These are phyloP conservation scores for Ochropleura leucogaster DNA, from an alignment of 2,888 invertebrate genomes.

Conservation along the genomic window DNA sequence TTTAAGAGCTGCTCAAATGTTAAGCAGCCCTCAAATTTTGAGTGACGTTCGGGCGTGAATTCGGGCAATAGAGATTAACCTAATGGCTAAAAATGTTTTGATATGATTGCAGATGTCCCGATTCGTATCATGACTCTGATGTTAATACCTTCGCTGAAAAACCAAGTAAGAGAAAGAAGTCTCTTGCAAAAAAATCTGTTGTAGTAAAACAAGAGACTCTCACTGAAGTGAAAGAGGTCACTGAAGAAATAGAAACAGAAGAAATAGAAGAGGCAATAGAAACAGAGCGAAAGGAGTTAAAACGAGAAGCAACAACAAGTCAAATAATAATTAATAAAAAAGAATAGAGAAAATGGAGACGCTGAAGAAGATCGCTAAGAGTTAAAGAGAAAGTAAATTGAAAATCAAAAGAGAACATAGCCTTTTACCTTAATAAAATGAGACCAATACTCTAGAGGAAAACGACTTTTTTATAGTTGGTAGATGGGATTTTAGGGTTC, in stretches of 20 bases:
- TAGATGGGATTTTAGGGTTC: too few species aligned
- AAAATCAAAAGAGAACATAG: not conserved
- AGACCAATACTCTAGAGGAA: not conserved
- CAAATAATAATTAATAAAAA: not conserved
- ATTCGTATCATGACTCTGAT: slow-evolving; percentile 50
- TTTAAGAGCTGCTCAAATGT: too few species aligned
- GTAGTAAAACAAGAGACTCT: not conserved
- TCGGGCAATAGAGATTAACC: not conserved
- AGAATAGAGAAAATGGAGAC: not conserved
- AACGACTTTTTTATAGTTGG: not conserved
- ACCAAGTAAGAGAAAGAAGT: not conserved
- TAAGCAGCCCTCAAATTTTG: too few species aligned
- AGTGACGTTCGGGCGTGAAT: too few species aligned
- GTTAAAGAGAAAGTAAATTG: not conserved
- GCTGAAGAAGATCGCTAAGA: not conserved
- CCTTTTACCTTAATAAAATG: not conserved
- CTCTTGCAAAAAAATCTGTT: not conserved
- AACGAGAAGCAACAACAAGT: not conserved
- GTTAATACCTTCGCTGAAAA: slow-evolving; percentile 19
- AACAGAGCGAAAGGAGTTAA: not conserved
- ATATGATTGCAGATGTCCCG: slow-evolving; percentile 46
- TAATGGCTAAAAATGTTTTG: not conserved
- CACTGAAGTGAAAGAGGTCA: not conserved
- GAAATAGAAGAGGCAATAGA: not conserved
- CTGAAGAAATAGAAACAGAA: slow-evolving; percentile 4